These are phyloP conservation scores for Monarcha castaneiventris DNA, from an alignment of 2,113 vertebrate genomes.

Conservation along the genomic window DNA sequence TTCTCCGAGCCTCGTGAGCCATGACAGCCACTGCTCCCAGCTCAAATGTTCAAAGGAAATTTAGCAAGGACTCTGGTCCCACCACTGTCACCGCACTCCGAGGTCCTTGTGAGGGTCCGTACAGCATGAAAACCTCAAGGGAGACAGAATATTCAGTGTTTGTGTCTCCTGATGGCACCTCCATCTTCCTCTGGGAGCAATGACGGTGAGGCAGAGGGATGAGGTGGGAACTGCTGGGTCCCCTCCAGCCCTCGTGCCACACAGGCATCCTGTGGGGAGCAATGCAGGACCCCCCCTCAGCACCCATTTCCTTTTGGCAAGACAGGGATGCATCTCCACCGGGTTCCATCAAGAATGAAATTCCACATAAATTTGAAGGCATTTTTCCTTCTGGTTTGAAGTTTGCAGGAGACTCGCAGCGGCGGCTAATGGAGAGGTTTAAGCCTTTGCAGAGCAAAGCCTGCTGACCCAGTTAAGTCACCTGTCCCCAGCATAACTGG, in stretches of 20 bases:
- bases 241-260: neutral
- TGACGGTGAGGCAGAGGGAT: neutral
- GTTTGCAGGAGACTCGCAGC: neutral
- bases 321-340: rapidly evolving
- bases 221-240: neutral
- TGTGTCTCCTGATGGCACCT: rapidly evolving
- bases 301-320: neutral
- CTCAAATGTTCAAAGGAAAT: rapidly evolving
- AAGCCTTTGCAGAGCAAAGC: conserved; percentile 23
- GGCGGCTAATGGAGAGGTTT: neutral
- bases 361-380: neutral
- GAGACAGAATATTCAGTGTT: neutral
- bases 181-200: rapidly evolving
- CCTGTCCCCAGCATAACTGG: neutral
- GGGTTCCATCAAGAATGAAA: rapidly evolving
- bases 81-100: rapidly evolving
- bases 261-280: rapidly evolving
- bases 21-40: neutral
- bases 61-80: neutral
- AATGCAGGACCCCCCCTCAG: rapidly evolving
- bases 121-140: neutral
- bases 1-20: rapidly evolving
- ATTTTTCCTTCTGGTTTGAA: neutral
- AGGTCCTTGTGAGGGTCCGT: neutral
- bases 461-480: conserved; percentile 61